phyloP scores from a whole-genome alignment of 2,888 invertebrate species.

The Dolomedes plantarius region DNA sequence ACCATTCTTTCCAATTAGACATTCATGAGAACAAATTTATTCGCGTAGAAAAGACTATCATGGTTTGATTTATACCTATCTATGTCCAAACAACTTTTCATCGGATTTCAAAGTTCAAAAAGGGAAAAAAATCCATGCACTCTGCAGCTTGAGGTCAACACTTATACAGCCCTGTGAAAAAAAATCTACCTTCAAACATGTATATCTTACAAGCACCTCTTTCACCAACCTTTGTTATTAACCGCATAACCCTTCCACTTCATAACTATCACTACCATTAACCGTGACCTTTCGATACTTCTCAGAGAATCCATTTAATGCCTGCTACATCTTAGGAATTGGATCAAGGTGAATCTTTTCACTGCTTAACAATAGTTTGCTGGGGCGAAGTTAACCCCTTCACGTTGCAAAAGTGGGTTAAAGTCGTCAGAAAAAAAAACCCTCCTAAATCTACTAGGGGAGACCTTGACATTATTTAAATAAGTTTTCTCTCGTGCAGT shows the following conservation, averaged over 20 bases:
- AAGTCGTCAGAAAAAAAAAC: background rate
- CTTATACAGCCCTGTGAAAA: background rate
- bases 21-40: too few relatives aligned
- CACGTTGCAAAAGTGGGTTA: background rate
- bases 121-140: background rate
- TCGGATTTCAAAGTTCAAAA: too few relatives aligned
- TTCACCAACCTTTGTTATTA: background rate
- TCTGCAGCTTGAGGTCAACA: background rate
- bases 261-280: conserved; percentile 5
- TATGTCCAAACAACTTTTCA: too few relatives aligned
- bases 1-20: too few relatives aligned
- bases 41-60: too few relatives aligned
- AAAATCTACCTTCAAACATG: too few relatives aligned
- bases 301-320: background rate
- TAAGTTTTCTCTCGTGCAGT: background rate
- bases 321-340: background rate
- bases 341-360: conserved; percentile 4
- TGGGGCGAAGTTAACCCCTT: background rate
- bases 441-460: background rate
- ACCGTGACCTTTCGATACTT: background rate
- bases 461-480: conserved; percentile 4
- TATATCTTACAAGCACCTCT: background rate
- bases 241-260: background rate
- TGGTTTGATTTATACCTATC: too few relatives aligned
- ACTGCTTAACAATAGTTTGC: background rate